Evolutionary conservation across 2,888 invertebrate species (phyloP).

Genomic region (Leptinotarsa haldemani): DNA sequence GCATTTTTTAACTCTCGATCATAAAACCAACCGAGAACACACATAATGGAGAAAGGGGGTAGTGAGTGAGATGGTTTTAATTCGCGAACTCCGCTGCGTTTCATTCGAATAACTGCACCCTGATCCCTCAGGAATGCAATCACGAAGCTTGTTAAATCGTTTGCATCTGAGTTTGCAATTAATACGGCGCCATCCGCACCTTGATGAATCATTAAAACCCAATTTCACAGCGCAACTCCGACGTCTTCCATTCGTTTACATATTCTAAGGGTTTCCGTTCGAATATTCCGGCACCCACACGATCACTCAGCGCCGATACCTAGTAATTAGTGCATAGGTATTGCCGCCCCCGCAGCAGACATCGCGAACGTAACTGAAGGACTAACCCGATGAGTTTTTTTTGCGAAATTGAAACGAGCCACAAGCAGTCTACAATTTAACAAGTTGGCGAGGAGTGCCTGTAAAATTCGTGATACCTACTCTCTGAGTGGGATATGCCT

Average conservation of each 20-base stretch:
- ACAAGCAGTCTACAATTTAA: not conserved
- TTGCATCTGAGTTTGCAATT: slow-evolving; percentile 56
- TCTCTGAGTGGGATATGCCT: no score
- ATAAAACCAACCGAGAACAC: no score
- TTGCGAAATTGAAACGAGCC: not conserved
- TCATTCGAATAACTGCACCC: slow-evolving; percentile 15
- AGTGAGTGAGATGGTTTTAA: slow-evolving; percentile 17
- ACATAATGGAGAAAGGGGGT: no score
- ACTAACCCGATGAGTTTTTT: not conserved
- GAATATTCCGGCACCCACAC: not conserved
- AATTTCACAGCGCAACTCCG: slow-evolving; percentile 49
- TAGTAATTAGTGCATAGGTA: not conserved
- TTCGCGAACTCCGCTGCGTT: slow-evolving; percentile 27
- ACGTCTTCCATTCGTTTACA: slow-evolving; percentile 33
- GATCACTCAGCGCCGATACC: not conserved
- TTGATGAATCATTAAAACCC: slow-evolving; percentile 61
- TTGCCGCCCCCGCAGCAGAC: not conserved
- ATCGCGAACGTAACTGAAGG: not conserved
- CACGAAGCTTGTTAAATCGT: slow-evolving; percentile 55
- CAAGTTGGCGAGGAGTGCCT: no score
- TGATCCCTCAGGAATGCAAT: slow-evolving; percentile 51
- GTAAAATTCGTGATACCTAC: no score
- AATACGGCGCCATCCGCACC: slow-evolving; percentile 56
- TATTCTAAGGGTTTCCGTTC: slow-evolving; percentile 25
- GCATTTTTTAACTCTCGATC: no score